Evolutionary conservation across 2,888 invertebrate genomes (phyloP), one percentile per base, ranked within the genome.

Genomic region (Cryptus viduatorius): DNA sequence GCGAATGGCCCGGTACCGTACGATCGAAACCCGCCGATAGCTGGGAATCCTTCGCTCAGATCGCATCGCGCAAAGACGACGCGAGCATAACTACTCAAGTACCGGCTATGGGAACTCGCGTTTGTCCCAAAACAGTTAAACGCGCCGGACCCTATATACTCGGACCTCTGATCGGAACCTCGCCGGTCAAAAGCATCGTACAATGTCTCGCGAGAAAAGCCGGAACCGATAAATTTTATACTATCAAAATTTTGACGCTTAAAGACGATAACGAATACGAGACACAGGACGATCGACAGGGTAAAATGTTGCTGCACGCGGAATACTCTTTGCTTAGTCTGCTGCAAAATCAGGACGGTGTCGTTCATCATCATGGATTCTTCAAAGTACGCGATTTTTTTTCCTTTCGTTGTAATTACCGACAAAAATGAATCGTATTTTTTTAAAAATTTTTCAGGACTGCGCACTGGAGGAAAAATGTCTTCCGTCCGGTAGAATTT

Each of bases 251-350:
- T 83, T 91, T 95, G 83, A 95, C 95, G 4, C 88, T 95, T 67
- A 94, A 94, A 87, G 94, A 94, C 91, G 94, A 95, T 14, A 94
- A 94, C 0, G 94, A 95, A 87, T 92, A 95, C 16, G 96, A 97
- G 92, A 96, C 95, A 0, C 96, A 96, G 88, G 97, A 97, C 93
- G 97, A 97, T 88, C 94, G 95, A 56, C 97, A 97, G 93, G 97
- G 97, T 1, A 97, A 97, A 94, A 96, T 97, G 96, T 92, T 97
- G 31, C 92, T 97, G 16, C 96, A 97, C 89, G 97, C 97, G 0
- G 97, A 97, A 91, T 96, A 96, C 93, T 96, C 96, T 5, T 93
- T 97, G 10, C 93, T 97, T 50, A 96, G 96, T 4, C 92, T 97
- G 76, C 94, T 97, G 37, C 95, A 96, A 80, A 95, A 96, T 89